Evolutionary conservation across 2,888 invertebrate species (phyloP), one percentile per base, ranked within the genome.

Genomic region (Selenia dentaria): DNA sequence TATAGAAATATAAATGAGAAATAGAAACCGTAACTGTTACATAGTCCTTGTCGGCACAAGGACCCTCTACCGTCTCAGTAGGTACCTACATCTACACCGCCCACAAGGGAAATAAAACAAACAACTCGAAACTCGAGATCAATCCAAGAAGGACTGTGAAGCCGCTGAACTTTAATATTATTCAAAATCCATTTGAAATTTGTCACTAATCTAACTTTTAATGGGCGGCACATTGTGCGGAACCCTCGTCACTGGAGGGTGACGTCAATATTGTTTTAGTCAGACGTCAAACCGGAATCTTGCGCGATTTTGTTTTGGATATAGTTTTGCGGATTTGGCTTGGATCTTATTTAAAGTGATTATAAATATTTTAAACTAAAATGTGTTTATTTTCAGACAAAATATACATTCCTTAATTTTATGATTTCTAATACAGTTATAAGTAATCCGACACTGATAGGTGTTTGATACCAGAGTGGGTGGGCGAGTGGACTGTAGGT

Each of bases 141-240:
- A n/a, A 28, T 28, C 44, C 28, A 9, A 38, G 27, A 39, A 36
- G 27, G 16, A 16, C 24, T 16, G n/a, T 10, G 32, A 22, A 33
- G 37, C 29, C 43, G 16, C 39, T 35, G 39, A 44, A 44, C 44
- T 40, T 29, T 9, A 42, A 34, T 42, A 54, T 58, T 42, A 67
- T 64, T 63, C 60, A 51, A 59, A 69, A 65, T 60, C 61, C 58
- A 58, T 68, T 65, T 57, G 54, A 62, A 66, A 70, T 72, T 70
- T 67, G 67, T 69, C 64, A 64, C 59, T 64, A 64, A 67, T 73
- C 62, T 67, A 74, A 73, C 63, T 73, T 73, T 69, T 74, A 72
- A 73, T 73, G 66, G 67, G 55, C 26, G 51, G 24, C 38, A 53
- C 37, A 41, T 45, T 38, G 27, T 35, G 31, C 18, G 52, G n/a